phyloP scores from a whole-genome alignment of 2,888 invertebrate genomes.

The Zygogramma bicolorata region DNA sequence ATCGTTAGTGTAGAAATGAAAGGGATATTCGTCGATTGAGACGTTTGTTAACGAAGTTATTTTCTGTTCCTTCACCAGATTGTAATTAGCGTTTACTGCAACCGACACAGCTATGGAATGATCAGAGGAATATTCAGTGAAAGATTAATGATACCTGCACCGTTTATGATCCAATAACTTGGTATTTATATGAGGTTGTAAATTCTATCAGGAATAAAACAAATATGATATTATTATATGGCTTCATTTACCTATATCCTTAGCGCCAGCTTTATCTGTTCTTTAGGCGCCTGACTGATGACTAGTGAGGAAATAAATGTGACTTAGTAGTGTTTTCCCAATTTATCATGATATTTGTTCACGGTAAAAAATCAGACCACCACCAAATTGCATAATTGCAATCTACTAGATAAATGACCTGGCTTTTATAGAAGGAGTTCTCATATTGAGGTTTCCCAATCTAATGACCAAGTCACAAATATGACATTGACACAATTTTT shows the following conservation, averaged over 20 bases:
- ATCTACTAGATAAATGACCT: no score
- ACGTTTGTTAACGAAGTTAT: not conserved
- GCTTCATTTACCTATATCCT: slow-evolving; percentile 15
- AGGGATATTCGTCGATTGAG: not conserved
- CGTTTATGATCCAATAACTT: slow-evolving; percentile 23
- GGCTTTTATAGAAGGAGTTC: no score
- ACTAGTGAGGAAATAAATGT: not conserved
- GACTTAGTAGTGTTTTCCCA: not conserved
- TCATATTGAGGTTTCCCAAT: no score
- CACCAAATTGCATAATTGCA: no score
- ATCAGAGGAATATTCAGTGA: slow-evolving; percentile 10
- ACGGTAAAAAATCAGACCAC: not conserved
- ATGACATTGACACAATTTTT: no score
- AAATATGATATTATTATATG: slow-evolving; percentile 14
- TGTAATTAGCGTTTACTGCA: not conserved
- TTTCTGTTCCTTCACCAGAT: not conserved
- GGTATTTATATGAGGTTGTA: slow-evolving; percentile 24
- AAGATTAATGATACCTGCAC: slow-evolving; percentile 18
- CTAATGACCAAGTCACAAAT: no score
- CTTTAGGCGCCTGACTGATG: not conserved
- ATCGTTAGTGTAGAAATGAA: not conserved
- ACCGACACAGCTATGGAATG: not conserved
- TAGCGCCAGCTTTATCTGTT: slow-evolving; percentile 2
- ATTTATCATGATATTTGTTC: not conserved
- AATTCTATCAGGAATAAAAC: slow-evolving; percentile 21